Evolutionary conservation across 2,797 vertebrate genomes (phyloP).

Genomic region (Nothura maculosa): DNA sequence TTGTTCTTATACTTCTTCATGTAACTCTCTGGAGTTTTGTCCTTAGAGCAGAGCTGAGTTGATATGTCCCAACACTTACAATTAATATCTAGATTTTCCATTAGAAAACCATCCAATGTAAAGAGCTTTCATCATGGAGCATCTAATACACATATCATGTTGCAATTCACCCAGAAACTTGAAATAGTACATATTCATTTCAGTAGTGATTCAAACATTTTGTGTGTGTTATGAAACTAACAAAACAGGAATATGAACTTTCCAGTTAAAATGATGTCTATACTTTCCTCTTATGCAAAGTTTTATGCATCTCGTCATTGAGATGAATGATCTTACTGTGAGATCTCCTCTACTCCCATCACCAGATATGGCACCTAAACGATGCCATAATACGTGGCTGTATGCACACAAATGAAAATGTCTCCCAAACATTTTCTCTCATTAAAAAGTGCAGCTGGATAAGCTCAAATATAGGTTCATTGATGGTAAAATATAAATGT

Average conservation of each 20-base stretch:
- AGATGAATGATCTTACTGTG: not conserved
- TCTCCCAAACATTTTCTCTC: not conserved
- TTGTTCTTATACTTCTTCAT: not conserved
- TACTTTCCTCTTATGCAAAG: not conserved
- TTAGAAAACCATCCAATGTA: not conserved
- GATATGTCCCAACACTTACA: not conserved
- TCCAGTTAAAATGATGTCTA: not conserved
- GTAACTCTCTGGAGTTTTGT: not conserved
- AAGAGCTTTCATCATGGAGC: not conserved
- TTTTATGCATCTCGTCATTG: not conserved
- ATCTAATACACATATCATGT: not conserved
- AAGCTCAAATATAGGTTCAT: not conserved
- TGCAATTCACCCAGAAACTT: not conserved
- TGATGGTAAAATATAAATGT: not conserved
- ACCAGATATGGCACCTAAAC: too few relatives aligned
- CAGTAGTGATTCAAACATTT: not conserved
- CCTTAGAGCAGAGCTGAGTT: not conserved
- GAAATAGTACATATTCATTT: not conserved
- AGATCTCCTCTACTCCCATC: not conserved
- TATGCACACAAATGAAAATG: not conserved
- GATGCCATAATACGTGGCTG: not conserved
- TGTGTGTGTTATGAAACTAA: not conserved
- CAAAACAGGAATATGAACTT: not conserved
- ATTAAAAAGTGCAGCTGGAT: not conserved
- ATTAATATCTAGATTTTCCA: not conserved